Evolutionary conservation across 2,113 vertebrate genomes (phyloP), one percentile per base, ranked within the genome.

Genomic region (Puntigrus tetrazona): DNA sequence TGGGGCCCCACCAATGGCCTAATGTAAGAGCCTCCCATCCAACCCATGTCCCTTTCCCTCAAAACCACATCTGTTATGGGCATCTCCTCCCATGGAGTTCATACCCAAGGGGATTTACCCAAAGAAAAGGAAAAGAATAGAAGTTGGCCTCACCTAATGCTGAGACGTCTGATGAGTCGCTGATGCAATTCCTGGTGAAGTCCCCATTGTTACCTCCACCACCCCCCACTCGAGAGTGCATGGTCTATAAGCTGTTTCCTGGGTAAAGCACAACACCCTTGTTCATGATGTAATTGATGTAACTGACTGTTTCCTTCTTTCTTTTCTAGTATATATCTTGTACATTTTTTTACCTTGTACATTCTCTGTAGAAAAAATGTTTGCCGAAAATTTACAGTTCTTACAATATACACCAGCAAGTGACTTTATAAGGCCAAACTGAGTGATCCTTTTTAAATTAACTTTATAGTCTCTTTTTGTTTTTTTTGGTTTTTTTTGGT

Each of bases 291-390:
- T 97, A 97, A 96, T 94, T 96, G 95, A 90, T 97, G 95, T 96
- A 95, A 95, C 92, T 92, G 95, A 96, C 94, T 95, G 94, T 92
- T 94, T 76, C 52, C 41, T 81, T 55, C 36, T 14, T 47, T 45
- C 43, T 45, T 47, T 74, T 98, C 96, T 96, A 96, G 95, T 95
- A 97, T 96, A 96, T 95, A 96, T 96, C 96, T 97, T 99, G 96
- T 98, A 98, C 95, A 97, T 98, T 97, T 97, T 95, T 98, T 98
- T 97, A 98, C 94, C 96, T 97, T 98, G 96, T 98, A 98, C 97
- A 98, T 97, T 97, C 94, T 96, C 94, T 96, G 95, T 97, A 96
- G 91, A 94, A 92, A 91, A 88, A 95, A 96, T 95, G 97, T 98
- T 98, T 98, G 96, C 93, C 95, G 95, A 96, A 94, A 96, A 93